Base-by-base conservation (phyloP, 2,113 vertebrate species). In the Pelecanoides urinatrix region DNA sequence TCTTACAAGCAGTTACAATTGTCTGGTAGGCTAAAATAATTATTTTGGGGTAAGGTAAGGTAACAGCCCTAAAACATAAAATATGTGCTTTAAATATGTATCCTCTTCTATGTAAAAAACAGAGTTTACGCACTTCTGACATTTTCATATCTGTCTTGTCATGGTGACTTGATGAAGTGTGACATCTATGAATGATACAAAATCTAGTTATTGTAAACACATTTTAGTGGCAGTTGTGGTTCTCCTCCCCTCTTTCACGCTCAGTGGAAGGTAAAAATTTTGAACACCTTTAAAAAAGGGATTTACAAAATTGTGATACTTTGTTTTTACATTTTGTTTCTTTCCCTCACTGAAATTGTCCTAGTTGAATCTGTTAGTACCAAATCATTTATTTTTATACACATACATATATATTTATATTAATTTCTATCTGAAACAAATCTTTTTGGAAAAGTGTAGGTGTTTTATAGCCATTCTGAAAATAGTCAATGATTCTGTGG, bases 361-460 rank as follows among this genome's bases (percentile, higher is more conserved):
- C 32, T 83, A 18, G 27, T n/a, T 71, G 38, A 44, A 66, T 38
- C 45, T 94, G 6, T 89, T 76, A 17, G 36, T 62, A 63, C 53
- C 62, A 92, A 87, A 91, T 85, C 22, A 40, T 79, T 75, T 97
- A 92, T 96, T 95, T 97, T 96, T 97, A 49, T 96, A 95, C 52
- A 40, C 2, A 79, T 18, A 91, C 11, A 12, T 52, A 36, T 15
- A 91, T 92, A 90, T 97, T 95, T 96, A 66, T 94, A 95, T 40
- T 53, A 42, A 42, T 76, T 88, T 86, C 36, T 87, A 10, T 73
- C 13, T 63, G 36, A 82, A 82, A 62, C 0, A 3, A 71, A 56
- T 53, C 47, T 80, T 26, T 30, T 26, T 30, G 32, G 55, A 53
- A 77, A 82, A 73, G 34, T 25, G 6, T 66, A 5, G 1, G 2